A percentile compares a stretch with the other conserved stretches of the same genome.
Evolutionary conservation across 1,140 invertebrate genomes (phyloP).

Genomic region (Gryon sp.): DNA sequence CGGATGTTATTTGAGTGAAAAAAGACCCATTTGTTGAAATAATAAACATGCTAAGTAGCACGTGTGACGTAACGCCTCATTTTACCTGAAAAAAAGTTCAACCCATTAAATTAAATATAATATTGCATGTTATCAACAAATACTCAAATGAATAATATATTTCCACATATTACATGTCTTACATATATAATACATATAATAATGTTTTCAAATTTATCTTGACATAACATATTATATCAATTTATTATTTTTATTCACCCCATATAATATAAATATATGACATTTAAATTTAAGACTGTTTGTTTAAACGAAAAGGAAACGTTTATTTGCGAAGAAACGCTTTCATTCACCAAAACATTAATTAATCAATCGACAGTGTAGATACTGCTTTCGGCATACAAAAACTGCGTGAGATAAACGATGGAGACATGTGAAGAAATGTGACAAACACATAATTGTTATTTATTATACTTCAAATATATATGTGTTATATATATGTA

Average conservation of each 20-base stretch:
- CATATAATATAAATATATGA: slow-evolving; percentile 7
- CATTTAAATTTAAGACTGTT: slow-evolving; percentile 17
- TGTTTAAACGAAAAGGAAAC: slow-evolving; percentile 35
- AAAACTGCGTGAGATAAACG: too few species aligned
- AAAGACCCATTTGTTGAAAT: slow-evolving; percentile 36
- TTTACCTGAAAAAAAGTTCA: slow-evolving; percentile 1
- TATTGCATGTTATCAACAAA: too few species aligned
- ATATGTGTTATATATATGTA: too few species aligned
- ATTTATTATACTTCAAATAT: slow-evolving; percentile 39
- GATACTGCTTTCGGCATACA: slow-evolving; percentile 1
- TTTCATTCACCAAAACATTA: slow-evolving; percentile 29
- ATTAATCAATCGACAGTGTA: slow-evolving; percentile 39
- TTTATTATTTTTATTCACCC: neutral
- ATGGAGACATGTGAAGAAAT: too few species aligned
- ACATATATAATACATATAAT: too few species aligned
- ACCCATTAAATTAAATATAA: too few species aligned
- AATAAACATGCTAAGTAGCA: slow-evolving; percentile 33
- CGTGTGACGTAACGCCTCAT: slow-evolving; percentile 3
- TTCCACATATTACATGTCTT: too few species aligned
- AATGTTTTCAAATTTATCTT: too few species aligned
- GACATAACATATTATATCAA: too few species aligned
- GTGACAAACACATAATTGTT: too few species aligned
- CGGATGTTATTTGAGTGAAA: slow-evolving; percentile 24
- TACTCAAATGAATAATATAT: too few species aligned
- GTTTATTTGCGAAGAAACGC: slow-evolving; percentile 23